Evolutionary conservation across 2,797 vertebrate genomes (phyloP).

Genomic region (Sebastes kiyomatsui): DNA sequence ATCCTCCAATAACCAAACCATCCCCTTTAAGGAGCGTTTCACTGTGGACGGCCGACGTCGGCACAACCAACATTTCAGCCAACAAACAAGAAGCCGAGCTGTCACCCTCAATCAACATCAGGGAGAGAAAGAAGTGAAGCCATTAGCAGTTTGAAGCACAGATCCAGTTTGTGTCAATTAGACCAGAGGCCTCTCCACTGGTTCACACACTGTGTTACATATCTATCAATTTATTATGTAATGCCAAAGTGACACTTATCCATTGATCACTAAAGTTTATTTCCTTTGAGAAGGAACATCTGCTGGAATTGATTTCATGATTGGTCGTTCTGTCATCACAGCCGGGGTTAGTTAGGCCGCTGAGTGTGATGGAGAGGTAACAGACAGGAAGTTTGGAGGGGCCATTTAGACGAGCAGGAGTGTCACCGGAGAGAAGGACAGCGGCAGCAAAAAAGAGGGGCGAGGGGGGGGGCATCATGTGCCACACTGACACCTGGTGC

Average conservation of each 20-base stretch:
- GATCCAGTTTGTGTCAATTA: conserved; percentile 65
- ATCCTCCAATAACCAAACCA: conserved; percentile 8
- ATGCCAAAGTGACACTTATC: conserved; percentile 62
- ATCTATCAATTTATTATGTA: conserved; percentile 62
- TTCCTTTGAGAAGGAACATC: conserved; percentile 68
- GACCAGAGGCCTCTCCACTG: conserved; percentile 45
- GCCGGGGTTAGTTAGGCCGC: conserved; percentile 59
- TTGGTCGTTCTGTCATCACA: conserved; percentile 48
- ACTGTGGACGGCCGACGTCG: conserved; percentile 32
- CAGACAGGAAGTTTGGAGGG: conserved; percentile 72
- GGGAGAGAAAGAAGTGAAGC: conserved; percentile 55
- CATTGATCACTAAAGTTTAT: conserved; percentile 65
- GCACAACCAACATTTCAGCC: conserved; percentile 50
- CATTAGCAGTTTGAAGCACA: conserved; percentile 57
- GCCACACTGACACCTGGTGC: conserved; percentile 83
- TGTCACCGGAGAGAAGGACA: conserved; percentile 53
- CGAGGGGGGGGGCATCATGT: conserved; percentile 40
- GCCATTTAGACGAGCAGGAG: conserved; percentile 67
- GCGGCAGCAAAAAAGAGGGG: conserved; percentile 25
- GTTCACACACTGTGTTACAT: conserved; percentile 35
- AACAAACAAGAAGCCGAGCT: conserved; percentile 61
- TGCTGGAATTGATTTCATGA: conserved; percentile 64
- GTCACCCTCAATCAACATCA: conserved; percentile 65
- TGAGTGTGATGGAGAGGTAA: conserved; percentile 54
- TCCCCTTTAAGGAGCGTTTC: conserved; percentile 30